Conservation (phyloP, 2,113 vertebrate genomes). For the Condylura cristata region DNA sequence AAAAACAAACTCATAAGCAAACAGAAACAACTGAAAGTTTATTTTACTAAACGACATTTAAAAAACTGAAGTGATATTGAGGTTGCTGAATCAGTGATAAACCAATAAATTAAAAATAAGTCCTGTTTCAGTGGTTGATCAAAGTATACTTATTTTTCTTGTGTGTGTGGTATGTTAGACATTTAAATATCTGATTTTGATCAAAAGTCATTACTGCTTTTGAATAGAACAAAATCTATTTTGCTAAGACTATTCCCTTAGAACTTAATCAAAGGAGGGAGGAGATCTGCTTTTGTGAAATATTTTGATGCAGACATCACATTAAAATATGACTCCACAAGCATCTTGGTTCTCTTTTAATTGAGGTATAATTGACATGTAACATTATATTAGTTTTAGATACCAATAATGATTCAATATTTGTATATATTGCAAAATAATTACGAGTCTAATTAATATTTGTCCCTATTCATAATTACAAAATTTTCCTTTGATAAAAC, state of each 20-base stretch:
- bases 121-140: neutral
- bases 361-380: neutral
- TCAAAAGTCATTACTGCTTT: neutral
- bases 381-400: neutral
- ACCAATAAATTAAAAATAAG: neutral
- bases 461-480: neutral
- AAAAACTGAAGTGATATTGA: neutral
- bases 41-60: neutral
- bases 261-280: neutral
- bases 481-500: neutral
- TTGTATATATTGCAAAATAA: neutral
- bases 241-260: neutral
- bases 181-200: constrained; percentile 10
- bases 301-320: neutral
- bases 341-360: neutral
- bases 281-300: constrained; percentile 12
- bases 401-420: neutral
- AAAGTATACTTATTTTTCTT: neutral
- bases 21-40: neutral
- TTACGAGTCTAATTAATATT: neutral
- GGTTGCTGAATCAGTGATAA: neutral
- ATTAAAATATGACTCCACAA: neutral
- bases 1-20: neutral
- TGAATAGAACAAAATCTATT: neutral
- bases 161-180: neutral